Conservation (phyloP, 2,888 invertebrate genomes). For the Noctua fimbriata region DNA sequence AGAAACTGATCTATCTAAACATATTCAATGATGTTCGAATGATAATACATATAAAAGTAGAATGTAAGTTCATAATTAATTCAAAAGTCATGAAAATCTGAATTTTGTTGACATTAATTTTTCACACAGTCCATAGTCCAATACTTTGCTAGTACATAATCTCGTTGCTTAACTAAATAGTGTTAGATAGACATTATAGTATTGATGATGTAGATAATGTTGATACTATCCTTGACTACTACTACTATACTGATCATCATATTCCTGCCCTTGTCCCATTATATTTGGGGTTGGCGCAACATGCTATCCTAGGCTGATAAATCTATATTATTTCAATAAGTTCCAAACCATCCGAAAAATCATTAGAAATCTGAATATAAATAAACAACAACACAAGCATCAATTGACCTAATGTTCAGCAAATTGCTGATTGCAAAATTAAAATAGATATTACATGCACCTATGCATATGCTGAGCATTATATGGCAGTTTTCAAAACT, state of each 20-base stretch:
- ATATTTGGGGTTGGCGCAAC: too few relatives aligned
- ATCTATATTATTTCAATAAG: neutral
- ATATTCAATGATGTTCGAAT: slow-evolving; percentile 6
- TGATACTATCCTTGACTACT: neutral
- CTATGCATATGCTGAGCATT: neutral
- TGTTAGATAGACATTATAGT: slow-evolving; percentile 2
- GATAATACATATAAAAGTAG: neutral
- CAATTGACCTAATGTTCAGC: neutral
- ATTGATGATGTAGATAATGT: neutral
- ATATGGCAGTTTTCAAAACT: neutral
- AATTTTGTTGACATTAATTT: slow-evolving; percentile 22
- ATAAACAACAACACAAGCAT: neutral
- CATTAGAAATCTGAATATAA: neutral
- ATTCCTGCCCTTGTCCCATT: too few relatives aligned
- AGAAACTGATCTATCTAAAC: slow-evolving; percentile 23
- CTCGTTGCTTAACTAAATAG: neutral
- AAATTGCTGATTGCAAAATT: slow-evolving; percentile 10
- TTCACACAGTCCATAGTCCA: slow-evolving; percentile 45
- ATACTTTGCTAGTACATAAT: slow-evolving; percentile 14
- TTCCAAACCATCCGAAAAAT: neutral
- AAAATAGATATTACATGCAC: neutral
- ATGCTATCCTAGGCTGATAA: neutral
- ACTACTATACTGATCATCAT: too few relatives aligned
- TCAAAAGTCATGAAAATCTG: neutral
- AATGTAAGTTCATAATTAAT: slow-evolving; percentile 8